Percentiles rank a stretch among this genome's conserved stretches.
phyloP scores from a whole-genome alignment of 1,140 invertebrate genomes.

The Pteromalus puparum region DNA sequence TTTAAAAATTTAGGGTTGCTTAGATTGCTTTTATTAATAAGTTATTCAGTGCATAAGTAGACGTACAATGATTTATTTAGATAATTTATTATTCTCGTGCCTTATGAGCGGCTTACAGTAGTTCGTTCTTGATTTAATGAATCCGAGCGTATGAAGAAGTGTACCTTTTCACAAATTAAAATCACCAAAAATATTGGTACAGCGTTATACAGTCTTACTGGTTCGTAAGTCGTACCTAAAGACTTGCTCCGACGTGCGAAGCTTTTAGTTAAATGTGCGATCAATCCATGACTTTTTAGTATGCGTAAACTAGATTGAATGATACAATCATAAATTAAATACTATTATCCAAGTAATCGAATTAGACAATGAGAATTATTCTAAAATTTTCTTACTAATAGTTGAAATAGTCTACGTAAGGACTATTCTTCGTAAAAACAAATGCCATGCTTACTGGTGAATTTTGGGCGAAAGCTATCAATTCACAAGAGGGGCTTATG shows the following conservation, averaged over 20 bases:
- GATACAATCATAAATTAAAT: too few relatives aligned
- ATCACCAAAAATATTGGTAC: slow-evolving; percentile 12
- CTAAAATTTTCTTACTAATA: slow-evolving; percentile 36
- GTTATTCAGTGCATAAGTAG: too few relatives aligned
- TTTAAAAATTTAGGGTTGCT: too few relatives aligned
- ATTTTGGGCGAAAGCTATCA: slow-evolving; percentile 33
- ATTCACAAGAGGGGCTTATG: slow-evolving; percentile 22
- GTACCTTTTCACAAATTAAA: slow-evolving; percentile 33
- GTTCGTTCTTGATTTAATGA: slow-evolving; percentile 20
- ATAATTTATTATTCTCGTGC: not conserved
- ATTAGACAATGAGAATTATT: too few relatives aligned
- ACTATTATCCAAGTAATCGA: too few relatives aligned
- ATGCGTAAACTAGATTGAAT: too few relatives aligned
- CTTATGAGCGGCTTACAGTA: slow-evolving; percentile 24
- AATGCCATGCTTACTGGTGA: slow-evolving; percentile 7
- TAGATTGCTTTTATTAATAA: too few relatives aligned
- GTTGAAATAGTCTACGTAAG: slow-evolving; percentile 42
- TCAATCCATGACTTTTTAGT: too few relatives aligned
- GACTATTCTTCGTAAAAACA: slow-evolving; percentile 47
- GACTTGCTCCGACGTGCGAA: not conserved
- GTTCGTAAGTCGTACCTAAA: not conserved
- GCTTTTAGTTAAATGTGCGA: too few relatives aligned
- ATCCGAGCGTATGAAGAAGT: not conserved
- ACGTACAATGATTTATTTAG: too few relatives aligned
- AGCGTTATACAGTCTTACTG: not conserved